Base-by-base conservation (phyloP, 2,888 invertebrate species). In the Entomobrya multifasciata region DNA sequence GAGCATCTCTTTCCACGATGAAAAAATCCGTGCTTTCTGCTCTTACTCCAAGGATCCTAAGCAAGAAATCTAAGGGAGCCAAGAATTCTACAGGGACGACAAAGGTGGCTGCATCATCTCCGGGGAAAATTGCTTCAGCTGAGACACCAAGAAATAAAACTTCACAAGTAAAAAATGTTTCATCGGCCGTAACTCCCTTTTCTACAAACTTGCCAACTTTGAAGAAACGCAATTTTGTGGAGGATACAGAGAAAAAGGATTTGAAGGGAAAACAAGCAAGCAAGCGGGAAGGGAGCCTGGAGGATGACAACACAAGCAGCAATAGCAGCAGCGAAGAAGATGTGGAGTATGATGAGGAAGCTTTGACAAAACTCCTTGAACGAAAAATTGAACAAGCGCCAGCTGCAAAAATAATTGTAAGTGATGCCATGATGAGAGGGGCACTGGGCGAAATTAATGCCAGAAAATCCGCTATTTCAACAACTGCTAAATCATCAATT, bases 351-450 rank as follows among this genome's bases (percentile, higher is more conserved):
- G 72, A 72, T 6, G 55, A 17, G 36, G 36, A 55, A 36, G 77
- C 17, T 22, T 52, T 67, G n/a, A 41, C 27, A 55, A 52, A 55
- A 17, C 36, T 70, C 20, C 55, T 70, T 20, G 80, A 52, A 55
- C 17, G 70, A 49, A 80, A 80, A 80, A 70, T 80, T 67, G 80
- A 80, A n/a, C 55, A 80, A 70, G 52, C 60, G 25, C 72, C 82
- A 60, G 82, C 72, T 57, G 57, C 82, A n/a, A 72, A 82, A 72
- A 60, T 82, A 20, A 74, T 74, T 36, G 74, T 82, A 15, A 82
- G 82, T 13, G 74, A 82, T 47, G 30, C 44, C 10, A 44, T 74
- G 60, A 82, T 72, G 74, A 72, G 62, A 20, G 72, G 60, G 27
- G 74, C 72, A n/a, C 41, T 72, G 13, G 57, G 47, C 17, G 82